phyloP scores from a whole-genome alignment of 1,140 invertebrate species.

The Calliopsis andreniformis region DNA sequence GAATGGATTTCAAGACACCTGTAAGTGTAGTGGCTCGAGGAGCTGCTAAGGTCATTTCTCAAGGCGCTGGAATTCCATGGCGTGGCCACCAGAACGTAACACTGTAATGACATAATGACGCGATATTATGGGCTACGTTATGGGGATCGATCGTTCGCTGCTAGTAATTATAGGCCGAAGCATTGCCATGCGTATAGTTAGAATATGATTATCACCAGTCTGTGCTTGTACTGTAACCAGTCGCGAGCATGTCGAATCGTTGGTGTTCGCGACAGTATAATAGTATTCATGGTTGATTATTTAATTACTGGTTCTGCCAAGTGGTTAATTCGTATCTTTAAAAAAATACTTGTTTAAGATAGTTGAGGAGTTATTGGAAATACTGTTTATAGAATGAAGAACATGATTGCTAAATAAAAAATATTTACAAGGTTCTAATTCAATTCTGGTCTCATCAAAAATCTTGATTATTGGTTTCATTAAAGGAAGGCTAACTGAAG shows the following conservation, averaged over 20 bases:
- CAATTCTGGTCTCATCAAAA: too few relatives aligned
- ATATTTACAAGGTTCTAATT: too few relatives aligned
- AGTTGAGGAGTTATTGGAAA: too few relatives aligned
- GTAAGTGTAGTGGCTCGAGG: not conserved
- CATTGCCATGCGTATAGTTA: constrained; percentile 28
- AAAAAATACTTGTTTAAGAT: too few relatives aligned
- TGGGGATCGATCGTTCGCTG: constrained; percentile 63
- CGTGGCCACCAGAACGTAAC: not conserved
- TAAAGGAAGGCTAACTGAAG: too few relatives aligned
- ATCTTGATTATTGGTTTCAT: too few relatives aligned
- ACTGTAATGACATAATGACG: constrained; percentile 61
- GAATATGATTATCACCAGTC: constrained; percentile 49
- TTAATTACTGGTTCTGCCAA: too few relatives aligned
- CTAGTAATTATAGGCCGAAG: constrained; percentile 57
- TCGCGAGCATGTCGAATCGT: not conserved
- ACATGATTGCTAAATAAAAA: too few relatives aligned
- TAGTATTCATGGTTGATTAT: not conserved
- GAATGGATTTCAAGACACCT: not conserved
- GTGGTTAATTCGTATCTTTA: too few relatives aligned
- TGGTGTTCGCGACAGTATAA: not conserved
- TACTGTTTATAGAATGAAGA: too few relatives aligned
- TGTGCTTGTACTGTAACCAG: not conserved
- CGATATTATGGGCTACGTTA: constrained; percentile 59
- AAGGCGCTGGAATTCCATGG: not conserved
- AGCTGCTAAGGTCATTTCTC: constrained; percentile 18